These are phyloP conservation scores for Ashinkailepas kermadecensis DNA, from an alignment of 2,888 invertebrate species.

Conservation along the genomic window DNA sequence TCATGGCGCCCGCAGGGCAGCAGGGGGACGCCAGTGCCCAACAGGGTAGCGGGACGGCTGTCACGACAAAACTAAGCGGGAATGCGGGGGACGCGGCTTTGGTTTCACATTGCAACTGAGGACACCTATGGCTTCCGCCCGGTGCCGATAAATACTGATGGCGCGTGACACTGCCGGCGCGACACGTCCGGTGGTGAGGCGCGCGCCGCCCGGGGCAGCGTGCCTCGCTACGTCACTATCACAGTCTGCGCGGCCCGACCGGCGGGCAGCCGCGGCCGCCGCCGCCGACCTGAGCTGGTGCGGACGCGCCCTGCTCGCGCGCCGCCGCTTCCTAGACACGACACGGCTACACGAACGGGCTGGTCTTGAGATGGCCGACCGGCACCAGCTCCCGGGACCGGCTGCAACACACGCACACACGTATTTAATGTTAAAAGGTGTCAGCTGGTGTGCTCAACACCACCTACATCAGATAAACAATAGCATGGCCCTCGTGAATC, in stretches of 20 bases:
- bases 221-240: not conserved
- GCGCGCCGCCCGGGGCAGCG: not conserved
- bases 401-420: not conserved
- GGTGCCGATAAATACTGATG: not conserved
- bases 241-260: not conserved
- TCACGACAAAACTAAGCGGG: too few relatives aligned
- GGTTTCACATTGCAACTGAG: not conserved
- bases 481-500: too few relatives aligned
- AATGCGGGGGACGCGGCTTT: not conserved
- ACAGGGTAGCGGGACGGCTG: too few relatives aligned
- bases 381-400: slow-evolving; percentile 10
- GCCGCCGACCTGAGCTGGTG: not conserved
- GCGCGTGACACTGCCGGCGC: not conserved
- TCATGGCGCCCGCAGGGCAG: too few relatives aligned
- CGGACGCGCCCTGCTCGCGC: not conserved
- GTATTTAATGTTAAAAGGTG: too few relatives aligned
- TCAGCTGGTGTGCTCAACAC: too few relatives aligned
- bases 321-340: not conserved
- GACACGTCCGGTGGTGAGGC: not conserved
- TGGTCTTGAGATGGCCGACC: not conserved
- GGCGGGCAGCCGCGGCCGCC: too few relatives aligned
- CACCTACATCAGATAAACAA: too few relatives aligned
- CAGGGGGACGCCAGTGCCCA: too few relatives aligned
- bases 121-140: not conserved
- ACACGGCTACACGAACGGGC: slow-evolving; percentile 7